Evolutionary conservation across 2,113 vertebrate genomes (phyloP), one percentile per base, ranked within the genome.

Genomic region (Himantopus leucocephalus): DNA sequence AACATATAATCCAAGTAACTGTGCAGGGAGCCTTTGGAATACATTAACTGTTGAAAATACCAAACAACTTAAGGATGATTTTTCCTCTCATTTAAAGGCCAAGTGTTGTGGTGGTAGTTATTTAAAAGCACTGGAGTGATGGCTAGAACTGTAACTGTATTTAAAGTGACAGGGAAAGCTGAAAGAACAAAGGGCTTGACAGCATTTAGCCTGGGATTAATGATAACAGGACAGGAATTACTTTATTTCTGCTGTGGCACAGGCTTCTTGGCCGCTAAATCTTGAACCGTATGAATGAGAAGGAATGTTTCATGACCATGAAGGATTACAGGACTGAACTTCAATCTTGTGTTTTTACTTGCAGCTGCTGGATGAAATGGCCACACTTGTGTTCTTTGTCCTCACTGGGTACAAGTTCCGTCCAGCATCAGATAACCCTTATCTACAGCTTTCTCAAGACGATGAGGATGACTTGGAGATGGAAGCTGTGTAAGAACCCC

Each of bases 321-420:
- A 81, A 90, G 76, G 37, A 22, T 77, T 55, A 27, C 35, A 82
- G 77, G 35, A 35, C 47, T 67, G 70, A 35, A 19, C 39, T 32
- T 81, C 23, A 34, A 1, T 75, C 70, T 85, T 13, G 9, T 94
- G 66, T 64, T 87, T 96, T 72, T 12, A 9, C 67, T 82, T 88
- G 22, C 97, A 99, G 99, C 97, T 99, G 78, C 96, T 99, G 96
- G 98, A 99, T 73, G 99, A 99, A 92, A 98, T 97, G 92, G 99
- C 99, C 87, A 99, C 98, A 0, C 95, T 99, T 22, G 97, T 99
- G 35, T 99, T 99, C 97, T 99, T 99, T 58, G 98, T 99, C 41
- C 97, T 99, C 14, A 99, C 98, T 6, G 99, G 99, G 14, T 99
- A 99, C 95, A 99, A 99, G 71, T 99, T 99, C 97, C 98, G 98